phyloP scores from a whole-genome alignment of 2,113 vertebrate species.

The Pavo muticus region DNA sequence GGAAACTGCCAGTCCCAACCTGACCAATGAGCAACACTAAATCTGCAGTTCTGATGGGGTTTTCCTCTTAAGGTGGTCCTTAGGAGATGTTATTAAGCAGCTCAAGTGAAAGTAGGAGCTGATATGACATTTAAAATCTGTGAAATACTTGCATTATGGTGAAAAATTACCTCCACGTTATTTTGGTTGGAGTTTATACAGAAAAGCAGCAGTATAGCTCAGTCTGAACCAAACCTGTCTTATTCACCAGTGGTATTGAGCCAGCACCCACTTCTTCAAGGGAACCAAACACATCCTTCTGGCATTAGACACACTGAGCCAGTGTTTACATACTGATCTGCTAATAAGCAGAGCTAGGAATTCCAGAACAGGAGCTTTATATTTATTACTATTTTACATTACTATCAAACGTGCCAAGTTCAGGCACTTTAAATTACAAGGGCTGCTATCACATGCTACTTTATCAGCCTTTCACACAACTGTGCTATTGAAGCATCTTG shows the following conservation, averaged over 20 bases:
- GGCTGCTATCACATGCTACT: constrained; percentile 13
- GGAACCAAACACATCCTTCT: constrained; percentile 41
- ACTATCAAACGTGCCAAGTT: constrained; percentile 9
- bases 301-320: constrained; percentile 32
- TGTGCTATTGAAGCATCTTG: constrained; percentile 34
- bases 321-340: constrained; percentile 38
- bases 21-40: background rate
- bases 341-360: constrained; percentile 58
- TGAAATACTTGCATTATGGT: background rate
- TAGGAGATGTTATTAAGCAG: background rate
- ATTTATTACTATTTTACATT: constrained; percentile 58
- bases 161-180: background rate
- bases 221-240: background rate
- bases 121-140: background rate
- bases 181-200: background rate
- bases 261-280: background rate
- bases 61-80: background rate
- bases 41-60: background rate
- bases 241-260: background rate
- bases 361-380: background rate
- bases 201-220: background rate
- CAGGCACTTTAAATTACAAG: constrained; percentile 54
- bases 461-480: constrained; percentile 60
- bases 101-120: background rate
- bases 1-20: background rate